These are phyloP conservation scores for Eidolon helvum DNA, from an alignment of 2,113 vertebrate species.

Conservation along the genomic window DNA sequence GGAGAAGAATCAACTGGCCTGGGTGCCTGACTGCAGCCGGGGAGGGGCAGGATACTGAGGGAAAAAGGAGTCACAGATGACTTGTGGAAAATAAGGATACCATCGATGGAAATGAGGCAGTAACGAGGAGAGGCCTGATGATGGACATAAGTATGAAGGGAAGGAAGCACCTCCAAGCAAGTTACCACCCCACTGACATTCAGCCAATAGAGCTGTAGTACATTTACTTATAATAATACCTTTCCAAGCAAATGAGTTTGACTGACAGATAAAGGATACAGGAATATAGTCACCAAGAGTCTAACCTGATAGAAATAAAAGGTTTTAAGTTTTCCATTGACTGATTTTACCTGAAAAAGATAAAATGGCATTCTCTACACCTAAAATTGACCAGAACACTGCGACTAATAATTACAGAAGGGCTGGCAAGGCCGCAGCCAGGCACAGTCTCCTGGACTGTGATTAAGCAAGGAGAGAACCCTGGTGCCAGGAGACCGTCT, in stretches of 20 bases:
- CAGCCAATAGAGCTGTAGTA: background rate
- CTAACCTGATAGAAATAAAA: background rate
- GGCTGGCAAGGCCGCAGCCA: background rate
- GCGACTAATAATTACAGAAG: background rate
- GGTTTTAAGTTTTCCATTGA: background rate
- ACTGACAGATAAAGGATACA: background rate
- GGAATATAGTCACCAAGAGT: background rate
- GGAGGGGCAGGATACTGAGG: background rate
- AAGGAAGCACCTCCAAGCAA: background rate
- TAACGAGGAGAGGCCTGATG: background rate
- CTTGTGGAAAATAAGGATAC: background rate
- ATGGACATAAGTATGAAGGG: background rate
- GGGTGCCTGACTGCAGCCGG: background rate
- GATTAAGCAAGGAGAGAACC: rapidly evolving
- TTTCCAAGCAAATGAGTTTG: background rate
- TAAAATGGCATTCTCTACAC: background rate
- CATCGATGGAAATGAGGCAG: background rate
- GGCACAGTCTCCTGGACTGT: background rate
- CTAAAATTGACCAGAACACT: background rate
- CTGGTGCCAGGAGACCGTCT: background rate
- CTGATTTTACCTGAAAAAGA: background rate
- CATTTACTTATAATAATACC: background rate
- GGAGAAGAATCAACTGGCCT: background rate
- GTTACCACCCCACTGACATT: background rate
- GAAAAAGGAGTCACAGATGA: background rate